Evolutionary conservation across 2,113 vertebrate species (phyloP).

Genomic region (Dromas ardeola): DNA sequence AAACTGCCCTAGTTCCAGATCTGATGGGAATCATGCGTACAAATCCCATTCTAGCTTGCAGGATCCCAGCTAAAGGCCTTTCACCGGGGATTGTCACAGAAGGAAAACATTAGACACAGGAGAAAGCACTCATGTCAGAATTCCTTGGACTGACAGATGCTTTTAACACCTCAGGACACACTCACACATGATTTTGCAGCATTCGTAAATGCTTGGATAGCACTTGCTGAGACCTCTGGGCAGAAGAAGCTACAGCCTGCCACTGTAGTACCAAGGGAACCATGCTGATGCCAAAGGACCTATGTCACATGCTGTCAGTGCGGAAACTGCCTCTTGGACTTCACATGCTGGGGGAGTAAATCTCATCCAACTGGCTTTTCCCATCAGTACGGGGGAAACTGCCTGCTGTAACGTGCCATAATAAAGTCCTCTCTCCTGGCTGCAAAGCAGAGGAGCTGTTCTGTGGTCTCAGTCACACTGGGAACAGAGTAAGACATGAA

Average conservation of each 20-base stretch:
- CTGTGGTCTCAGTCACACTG: not conserved
- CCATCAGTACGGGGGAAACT: not conserved
- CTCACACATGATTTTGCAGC: not conserved
- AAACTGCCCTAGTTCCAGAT: not conserved
- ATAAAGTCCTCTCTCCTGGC: not conserved
- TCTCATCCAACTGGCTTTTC: not conserved
- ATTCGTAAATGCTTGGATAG: not conserved
- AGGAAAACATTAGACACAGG: not conserved
- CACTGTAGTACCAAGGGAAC: not conserved
- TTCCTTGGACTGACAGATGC: not conserved
- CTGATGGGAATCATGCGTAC: rapidly evolving
- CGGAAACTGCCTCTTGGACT: not conserved
- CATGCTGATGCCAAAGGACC: not conserved
- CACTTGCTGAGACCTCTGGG: not conserved
- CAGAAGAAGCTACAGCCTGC: not conserved
- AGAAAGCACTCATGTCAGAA: not conserved
- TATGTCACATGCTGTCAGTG: not conserved
- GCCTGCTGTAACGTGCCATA: not conserved
- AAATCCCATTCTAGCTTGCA: not conserved
- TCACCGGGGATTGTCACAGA: not conserved
- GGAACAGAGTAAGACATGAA: not conserved
- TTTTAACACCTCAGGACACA: not conserved
- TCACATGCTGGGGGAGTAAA: not conserved
- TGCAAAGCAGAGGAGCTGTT: not conserved
- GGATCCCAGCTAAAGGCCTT: not conserved